A percentile compares a stretch with the other conserved stretches of the same genome.
Evolutionary conservation across 2,888 invertebrate genomes (phyloP).

Genomic region (Drosophila meridionalis): DNA sequence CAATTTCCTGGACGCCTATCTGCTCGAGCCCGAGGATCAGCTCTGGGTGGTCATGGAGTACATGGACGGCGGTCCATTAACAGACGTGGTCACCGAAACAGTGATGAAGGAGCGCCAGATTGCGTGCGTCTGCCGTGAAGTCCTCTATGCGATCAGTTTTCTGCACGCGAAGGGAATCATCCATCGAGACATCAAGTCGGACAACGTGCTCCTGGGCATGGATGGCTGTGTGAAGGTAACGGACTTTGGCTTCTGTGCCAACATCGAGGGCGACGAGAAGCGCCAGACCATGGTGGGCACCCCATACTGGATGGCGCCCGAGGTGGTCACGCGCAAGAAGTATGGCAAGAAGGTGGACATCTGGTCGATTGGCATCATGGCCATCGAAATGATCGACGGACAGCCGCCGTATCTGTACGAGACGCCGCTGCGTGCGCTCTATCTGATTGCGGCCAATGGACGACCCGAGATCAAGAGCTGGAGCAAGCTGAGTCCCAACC

Average conservation of each 20-base stretch:
- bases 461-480: slow-evolving; percentile 95
- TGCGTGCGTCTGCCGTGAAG: slow-evolving; percentile 96
- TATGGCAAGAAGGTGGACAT: slow-evolving; percentile 97
- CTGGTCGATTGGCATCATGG: slow-evolving; percentile 99
- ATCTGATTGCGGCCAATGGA: slow-evolving; percentile 97
- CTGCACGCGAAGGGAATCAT: slow-evolving; percentile 95
- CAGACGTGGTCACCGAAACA: slow-evolving; percentile 98
- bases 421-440: slow-evolving; percentile 95
- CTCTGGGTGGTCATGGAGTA: slow-evolving; percentile 99
- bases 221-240: slow-evolving; percentile 96
- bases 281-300: slow-evolving; percentile 99
- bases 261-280: slow-evolving; percentile 96
- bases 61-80: slow-evolving; percentile 96
- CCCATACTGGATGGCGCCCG: slow-evolving; percentile 99
- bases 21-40: slow-evolving; percentile 95
- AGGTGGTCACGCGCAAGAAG: slow-evolving; percentile 95
- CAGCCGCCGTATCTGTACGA: slow-evolving; percentile 99
- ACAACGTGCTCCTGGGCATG: slow-evolving; percentile 97
- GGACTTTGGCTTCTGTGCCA: slow-evolving; percentile 99
- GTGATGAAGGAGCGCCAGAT: slow-evolving; percentile 99
- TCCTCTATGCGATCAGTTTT: slow-evolving; percentile 94
- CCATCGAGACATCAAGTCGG: slow-evolving; percentile 98
- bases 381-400: slow-evolving; percentile 96
- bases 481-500: slow-evolving; percentile 90
- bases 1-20: slow-evolving; percentile 96